Conservation (phyloP, 2,797 vertebrate genomes). For the Anableps anableps region DNA sequence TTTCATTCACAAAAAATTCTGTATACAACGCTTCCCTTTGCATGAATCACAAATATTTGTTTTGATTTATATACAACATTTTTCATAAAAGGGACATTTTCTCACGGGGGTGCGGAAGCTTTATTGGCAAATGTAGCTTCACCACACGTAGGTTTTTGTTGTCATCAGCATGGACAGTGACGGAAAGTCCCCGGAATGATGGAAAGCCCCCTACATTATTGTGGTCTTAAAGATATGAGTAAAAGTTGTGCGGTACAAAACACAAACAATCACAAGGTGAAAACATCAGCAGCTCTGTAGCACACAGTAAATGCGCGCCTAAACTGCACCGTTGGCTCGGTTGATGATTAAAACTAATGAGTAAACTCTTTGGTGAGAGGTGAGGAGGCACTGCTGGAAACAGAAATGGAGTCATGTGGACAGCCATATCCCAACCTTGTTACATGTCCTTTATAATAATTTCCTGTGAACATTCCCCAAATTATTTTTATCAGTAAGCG, state of each 20-base stretch:
- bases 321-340: neutral
- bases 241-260: neutral
- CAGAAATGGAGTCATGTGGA: neutral
- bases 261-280: neutral
- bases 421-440: neutral
- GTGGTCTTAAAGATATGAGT: neutral
- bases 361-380: no score
- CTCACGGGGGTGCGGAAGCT: neutral
- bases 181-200: neutral
- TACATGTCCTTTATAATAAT: neutral
- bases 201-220: neutral
- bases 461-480: slow-evolving; percentile 26
- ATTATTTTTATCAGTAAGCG: neutral
- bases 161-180: neutral
- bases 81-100: neutral
- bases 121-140: neutral
- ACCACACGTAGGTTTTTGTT: neutral
- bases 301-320: neutral
- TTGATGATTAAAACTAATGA: neutral
- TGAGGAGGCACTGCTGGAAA: neutral
- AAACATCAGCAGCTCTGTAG: neutral
- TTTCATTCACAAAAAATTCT: neutral
- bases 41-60: neutral
- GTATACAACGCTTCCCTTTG: neutral
- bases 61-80: neutral